Base-by-base conservation (phyloP, 2,113 vertebrate genomes). In the Chlamydotis undulata region DNA sequence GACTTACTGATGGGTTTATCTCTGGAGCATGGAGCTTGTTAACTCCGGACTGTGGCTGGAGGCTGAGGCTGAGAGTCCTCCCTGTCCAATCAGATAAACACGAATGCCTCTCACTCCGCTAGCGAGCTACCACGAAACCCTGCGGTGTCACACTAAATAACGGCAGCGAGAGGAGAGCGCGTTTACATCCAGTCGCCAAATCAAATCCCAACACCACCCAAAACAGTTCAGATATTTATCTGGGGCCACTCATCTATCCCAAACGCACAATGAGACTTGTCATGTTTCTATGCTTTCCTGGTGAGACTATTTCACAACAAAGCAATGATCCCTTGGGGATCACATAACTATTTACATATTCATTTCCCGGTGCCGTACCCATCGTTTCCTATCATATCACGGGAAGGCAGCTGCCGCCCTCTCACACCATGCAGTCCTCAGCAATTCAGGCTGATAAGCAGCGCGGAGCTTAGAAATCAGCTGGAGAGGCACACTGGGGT, bases 331-430 rank as follows among this genome's bases (percentile, higher is more conserved):
- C 92, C 87, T 35, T 12, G 67, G 70, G 90, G 57, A 83, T 89
- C 84, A 28, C 14, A 87, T 52, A 31, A 35, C 52, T 19, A 24
- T 83, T 94, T 92, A 53, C 95, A 95, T 53, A 89, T 70, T 87
- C 83, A 67, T 91, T 83, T 86, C 83, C 52, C 31, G 33, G 78
- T 77, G 87, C 41, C 37, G 6, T 24, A n/a, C 59, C 84, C 84
- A 91, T 94, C 92, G 12, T 75, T 83, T 91, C 93, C 89, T 78
- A 96, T 89, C 94, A 52, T 16, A 80, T 92, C 94, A 87, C 3
- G 1, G 53, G 49, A 19, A 75, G 53, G 69, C 65, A 69, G 86
- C 52, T 74, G 83, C 87, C 0, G 1, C 39, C 87, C 71, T 55
- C 52, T 82, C 83, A 31, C 21, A 7, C 83, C 8, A n/a, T 14